Evolutionary conservation across 2,113 vertebrate genomes (phyloP), one percentile per base, ranked within the genome.

Genomic region (Suricata suricatta): DNA sequence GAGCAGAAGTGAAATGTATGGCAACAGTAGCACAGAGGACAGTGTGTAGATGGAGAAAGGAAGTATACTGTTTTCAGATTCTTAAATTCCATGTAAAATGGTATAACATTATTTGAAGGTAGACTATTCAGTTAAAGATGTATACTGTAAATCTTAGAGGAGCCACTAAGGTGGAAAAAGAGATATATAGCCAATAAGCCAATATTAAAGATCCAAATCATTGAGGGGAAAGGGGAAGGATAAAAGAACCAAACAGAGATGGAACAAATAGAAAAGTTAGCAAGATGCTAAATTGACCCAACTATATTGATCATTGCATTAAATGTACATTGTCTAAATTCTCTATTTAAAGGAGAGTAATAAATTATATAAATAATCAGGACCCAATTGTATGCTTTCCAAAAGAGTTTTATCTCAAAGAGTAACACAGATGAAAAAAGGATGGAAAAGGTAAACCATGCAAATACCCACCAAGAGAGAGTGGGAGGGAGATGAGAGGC

Each of bases 241-340:
- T 81, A 85, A 93, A 89, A 52, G 57, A 69, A 90, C 25, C 23
- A 85, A 83, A 74, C 33, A 96, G 16, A 95, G 25, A 41, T 81
- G 10, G 38, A 89, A 17, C n/a, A 94, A 84, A 54, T 88, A 76
- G 68, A 74, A 83, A 83, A 87, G 25, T 93, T 95, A 90, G 12
- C 76, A 84, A 52, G 27, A n/a, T 85, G 29, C 57, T 47, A 81
- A 44, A 76, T 38, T 88, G 89, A 63, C 23, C 17, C 25, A 72
- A 1, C 82, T 69, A 11, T 71, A 27, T 47, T 57, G 35, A 94
- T 57, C 41, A 57, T 54, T 91, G n/a, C 60, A 74, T 86, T 95
- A 79, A 92, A 90, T 27, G 29, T 86, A 19, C 9, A 27, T 89
- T 4, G 9, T 84, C 33, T 86, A 57, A 94, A 64, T 64, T 38